Percentiles rank a stretch among this genome's conserved stretches.
phyloP scores from a whole-genome alignment of 1,140 invertebrate genomes.

The Antheraea mylitta region DNA sequence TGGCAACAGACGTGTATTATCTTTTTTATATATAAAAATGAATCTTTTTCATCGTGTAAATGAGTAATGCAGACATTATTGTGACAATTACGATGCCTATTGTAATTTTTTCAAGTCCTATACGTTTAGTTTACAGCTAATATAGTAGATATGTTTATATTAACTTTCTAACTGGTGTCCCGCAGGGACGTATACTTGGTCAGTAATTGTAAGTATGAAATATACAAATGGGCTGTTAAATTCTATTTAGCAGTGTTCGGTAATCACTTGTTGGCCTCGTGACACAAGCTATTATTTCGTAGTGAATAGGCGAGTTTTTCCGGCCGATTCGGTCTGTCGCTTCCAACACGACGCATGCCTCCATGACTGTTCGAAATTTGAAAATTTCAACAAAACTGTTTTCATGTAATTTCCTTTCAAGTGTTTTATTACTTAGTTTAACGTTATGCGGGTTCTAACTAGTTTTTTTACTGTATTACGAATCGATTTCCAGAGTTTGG shows the following conservation, averaged over 20 bases:
- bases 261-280: conserved; percentile 1
- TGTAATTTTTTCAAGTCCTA: too few species aligned
- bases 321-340: conserved; percentile 35
- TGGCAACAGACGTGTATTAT: too few species aligned
- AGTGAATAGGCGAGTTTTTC: conserved; percentile 35
- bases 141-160: too few species aligned
- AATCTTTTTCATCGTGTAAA: too few species aligned
- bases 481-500: background rate
- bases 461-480: background rate
- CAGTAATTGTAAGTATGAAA: background rate
- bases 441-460: background rate
- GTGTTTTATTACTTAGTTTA: background rate
- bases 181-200: background rate
- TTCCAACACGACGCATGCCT: conserved; percentile 21
- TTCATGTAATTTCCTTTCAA: conserved; percentile 12
- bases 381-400: conserved; percentile 4
- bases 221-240: background rate
- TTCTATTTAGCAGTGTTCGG: background rate
- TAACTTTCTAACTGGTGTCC: background rate
- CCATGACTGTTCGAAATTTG: conserved; percentile 39
- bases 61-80: too few species aligned
- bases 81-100: too few species aligned
- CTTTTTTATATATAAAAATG: too few species aligned
- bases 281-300: conserved; percentile 27
- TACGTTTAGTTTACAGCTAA: too few species aligned